Conservation (phyloP, 2,888 invertebrate species). For the Salpingus planirostris region DNA sequence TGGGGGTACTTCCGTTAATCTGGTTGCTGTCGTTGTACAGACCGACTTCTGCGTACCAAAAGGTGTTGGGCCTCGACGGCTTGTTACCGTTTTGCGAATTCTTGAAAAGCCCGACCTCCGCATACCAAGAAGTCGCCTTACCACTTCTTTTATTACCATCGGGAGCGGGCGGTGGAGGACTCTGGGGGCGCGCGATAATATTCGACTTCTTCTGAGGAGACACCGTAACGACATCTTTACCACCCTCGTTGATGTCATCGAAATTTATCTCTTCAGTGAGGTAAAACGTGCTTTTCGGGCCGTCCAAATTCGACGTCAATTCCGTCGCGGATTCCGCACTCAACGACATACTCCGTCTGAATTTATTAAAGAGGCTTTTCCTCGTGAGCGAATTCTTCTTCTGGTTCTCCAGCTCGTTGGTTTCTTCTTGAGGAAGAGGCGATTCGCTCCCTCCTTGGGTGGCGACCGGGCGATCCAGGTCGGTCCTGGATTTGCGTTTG, state of each 20-base stretch:
- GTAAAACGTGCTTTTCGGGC: constrained; percentile 61
- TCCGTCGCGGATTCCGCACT: constrained; percentile 47
- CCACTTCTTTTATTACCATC: constrained; percentile 15
- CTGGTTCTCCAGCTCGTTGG: neutral
- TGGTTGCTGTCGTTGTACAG: constrained; percentile 46
- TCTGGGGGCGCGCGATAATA: constrained; percentile 29
- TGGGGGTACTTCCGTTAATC: constrained; percentile 41
- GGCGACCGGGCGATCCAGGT: constrained; percentile 26
- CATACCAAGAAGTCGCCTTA: constrained; percentile 20
- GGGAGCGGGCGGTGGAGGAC: constrained; percentile 38
- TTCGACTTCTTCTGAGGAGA: constrained; percentile 20
- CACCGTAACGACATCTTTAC: constrained; percentile 27
- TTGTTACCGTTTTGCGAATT: constrained; percentile 39
- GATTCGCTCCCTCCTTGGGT: no score
- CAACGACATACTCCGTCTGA: constrained; percentile 52
- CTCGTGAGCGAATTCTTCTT: constrained; percentile 12
- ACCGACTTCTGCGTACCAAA: constrained; percentile 61
- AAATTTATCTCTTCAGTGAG: constrained; percentile 58
- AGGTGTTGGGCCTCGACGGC: constrained; percentile 46
- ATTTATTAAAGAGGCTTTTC: constrained; percentile 44
- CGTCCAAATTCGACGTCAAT: constrained; percentile 39
- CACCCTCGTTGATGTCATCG: constrained; percentile 39
- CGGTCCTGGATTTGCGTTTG: constrained; percentile 36
- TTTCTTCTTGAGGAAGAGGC: no score
- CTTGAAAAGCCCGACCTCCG: constrained; percentile 22